These are phyloP conservation scores for Nomada ruficornis DNA, from an alignment of 2,888 invertebrate species.

Conservation along the genomic window DNA sequence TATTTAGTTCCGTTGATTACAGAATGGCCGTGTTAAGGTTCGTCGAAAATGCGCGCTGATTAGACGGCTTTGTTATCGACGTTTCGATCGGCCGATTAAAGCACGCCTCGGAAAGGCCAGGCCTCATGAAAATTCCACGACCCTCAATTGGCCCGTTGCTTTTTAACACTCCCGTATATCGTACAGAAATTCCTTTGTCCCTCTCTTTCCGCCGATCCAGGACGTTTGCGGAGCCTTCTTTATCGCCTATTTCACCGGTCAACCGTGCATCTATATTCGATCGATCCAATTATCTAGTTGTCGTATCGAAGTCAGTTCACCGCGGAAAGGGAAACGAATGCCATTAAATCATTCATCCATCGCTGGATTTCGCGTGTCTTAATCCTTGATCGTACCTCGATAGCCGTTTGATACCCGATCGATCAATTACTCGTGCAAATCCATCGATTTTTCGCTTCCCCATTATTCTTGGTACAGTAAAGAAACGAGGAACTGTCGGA, in stretches of 20 bases:
- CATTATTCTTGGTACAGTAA: background rate
- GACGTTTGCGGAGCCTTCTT: no score
- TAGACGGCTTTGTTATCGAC: conserved; percentile 48
- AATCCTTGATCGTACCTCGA: conserved; percentile 4
- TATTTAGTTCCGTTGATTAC: conserved; percentile 45
- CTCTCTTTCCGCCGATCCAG: background rate
- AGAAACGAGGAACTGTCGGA: background rate
- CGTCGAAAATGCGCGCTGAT: conserved; percentile 34
- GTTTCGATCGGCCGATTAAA: conserved; percentile 43
- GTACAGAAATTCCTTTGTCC: background rate
- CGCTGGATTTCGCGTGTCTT: conserved; percentile 12
- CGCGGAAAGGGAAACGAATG: background rate
- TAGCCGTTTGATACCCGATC: conserved; percentile 19
- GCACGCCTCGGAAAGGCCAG: conserved; percentile 4
- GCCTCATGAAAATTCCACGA: conserved; percentile 29
- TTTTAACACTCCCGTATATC: conserved; percentile 10
- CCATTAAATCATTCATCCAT: conserved; percentile 37
- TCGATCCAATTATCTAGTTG: conserved; percentile 42
- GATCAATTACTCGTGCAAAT: background rate
- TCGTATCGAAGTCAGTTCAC: conserved; percentile 25
- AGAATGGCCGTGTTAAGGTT: conserved; percentile 25
- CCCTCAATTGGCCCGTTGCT: background rate
- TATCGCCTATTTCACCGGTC: background rate
- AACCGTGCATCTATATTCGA: conserved; percentile 24
- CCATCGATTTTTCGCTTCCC: no score